phyloP scores from a whole-genome alignment of 2,888 invertebrate genomes.

The Drosophila kuntzei region DNA sequence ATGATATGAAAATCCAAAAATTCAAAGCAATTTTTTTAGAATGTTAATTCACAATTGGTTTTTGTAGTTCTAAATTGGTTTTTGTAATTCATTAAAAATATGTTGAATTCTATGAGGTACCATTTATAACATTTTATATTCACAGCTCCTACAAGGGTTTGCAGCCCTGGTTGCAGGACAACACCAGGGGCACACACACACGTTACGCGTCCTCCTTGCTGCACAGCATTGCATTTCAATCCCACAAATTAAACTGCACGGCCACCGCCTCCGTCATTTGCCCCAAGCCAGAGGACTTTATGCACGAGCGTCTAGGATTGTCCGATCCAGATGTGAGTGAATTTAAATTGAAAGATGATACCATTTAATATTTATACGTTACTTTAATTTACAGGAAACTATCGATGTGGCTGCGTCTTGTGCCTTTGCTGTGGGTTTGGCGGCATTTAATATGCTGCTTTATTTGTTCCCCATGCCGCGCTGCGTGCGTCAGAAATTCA shows the following conservation, averaged over 20 bases:
- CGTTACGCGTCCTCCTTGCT: slow-evolving; percentile 92
- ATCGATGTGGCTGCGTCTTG: slow-evolving; percentile 92
- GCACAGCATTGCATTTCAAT: slow-evolving; percentile 90
- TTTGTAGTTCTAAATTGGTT: too few species aligned
- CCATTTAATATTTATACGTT: background rate
- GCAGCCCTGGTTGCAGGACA: slow-evolving; percentile 92
- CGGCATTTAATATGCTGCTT: slow-evolving; percentile 93
- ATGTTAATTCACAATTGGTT: too few species aligned
- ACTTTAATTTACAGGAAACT: slow-evolving; percentile 87
- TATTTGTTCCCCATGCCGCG: slow-evolving; percentile 94
- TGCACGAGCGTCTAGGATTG: slow-evolving; percentile 84
- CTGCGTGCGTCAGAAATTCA: slow-evolving; percentile 94
- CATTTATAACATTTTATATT: background rate
- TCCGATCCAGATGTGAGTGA: slow-evolving; percentile 84
- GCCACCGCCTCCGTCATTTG: slow-evolving; percentile 84
- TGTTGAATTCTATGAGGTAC: too few species aligned
- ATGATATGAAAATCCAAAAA: too few species aligned
- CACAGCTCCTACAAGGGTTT: slow-evolving; percentile 91
- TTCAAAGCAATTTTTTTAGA: too few species aligned
- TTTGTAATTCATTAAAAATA: background rate
- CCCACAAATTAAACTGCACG: slow-evolving; percentile 86
- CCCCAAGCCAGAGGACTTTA: slow-evolving; percentile 84
- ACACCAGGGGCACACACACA: slow-evolving; percentile 92
- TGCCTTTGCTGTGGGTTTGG: slow-evolving; percentile 92
- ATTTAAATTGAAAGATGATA: background rate